A percentile compares a stretch with the other conserved stretches of the same genome.
Conservation (phyloP, 2,888 invertebrate species). For the Gastrophysa polygoni region DNA sequence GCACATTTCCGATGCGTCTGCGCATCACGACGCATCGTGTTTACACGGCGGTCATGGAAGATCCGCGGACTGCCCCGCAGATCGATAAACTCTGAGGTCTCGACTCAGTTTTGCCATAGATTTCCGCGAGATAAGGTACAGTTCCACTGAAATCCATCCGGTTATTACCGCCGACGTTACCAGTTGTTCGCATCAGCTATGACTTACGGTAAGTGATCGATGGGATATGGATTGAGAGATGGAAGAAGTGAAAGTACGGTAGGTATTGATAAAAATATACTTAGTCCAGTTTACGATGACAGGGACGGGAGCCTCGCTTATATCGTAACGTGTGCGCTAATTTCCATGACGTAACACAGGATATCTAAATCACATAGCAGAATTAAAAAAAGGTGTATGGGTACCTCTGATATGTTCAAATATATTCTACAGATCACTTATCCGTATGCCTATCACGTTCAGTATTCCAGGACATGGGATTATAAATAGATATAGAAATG, state of each 20-base stretch:
- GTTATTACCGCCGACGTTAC: slow-evolving; percentile 1
- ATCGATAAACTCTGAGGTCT: slow-evolving; percentile 17
- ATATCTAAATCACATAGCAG: too few species aligned
- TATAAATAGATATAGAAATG: too few species aligned
- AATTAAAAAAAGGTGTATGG: too few species aligned
- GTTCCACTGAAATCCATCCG: slow-evolving; percentile 1
- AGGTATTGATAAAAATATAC: too few species aligned
- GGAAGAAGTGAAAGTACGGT: neutral
- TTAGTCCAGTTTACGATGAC: too few species aligned
- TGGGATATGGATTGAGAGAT: neutral
- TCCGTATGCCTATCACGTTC: too few species aligned
- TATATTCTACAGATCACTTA: too few species aligned
- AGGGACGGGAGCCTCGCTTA: too few species aligned
- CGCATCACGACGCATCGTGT: neutral
- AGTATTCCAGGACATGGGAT: too few species aligned
- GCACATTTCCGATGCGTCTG: slow-evolving; percentile 1
- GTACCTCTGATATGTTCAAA: too few species aligned
- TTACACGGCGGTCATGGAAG: neutral
- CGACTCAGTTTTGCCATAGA: slow-evolving; percentile 16
- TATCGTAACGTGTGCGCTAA: too few species aligned
- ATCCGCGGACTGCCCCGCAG: neutral
- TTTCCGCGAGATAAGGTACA: slow-evolving; percentile 21
- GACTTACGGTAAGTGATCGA: slow-evolving; percentile 27
- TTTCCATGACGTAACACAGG: too few species aligned
- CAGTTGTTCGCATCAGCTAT: slow-evolving; percentile 19